phyloP scores from a whole-genome alignment of 2,113 vertebrate genomes.

The Copsychus sechellarum region DNA sequence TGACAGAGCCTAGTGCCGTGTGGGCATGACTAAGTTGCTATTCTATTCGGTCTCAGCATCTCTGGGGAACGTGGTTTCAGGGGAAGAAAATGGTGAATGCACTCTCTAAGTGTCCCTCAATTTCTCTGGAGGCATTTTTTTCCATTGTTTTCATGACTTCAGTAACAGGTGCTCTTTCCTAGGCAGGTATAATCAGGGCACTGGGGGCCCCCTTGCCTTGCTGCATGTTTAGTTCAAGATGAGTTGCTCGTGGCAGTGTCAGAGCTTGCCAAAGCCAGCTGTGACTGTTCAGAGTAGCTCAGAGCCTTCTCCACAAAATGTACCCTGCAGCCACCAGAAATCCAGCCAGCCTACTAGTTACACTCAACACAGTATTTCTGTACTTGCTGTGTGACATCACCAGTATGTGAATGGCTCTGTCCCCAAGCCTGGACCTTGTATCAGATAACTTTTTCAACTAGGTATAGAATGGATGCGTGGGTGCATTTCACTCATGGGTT shows the following conservation, averaged over 20 bases:
- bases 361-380: background rate
- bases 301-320: background rate
- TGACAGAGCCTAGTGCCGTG: background rate
- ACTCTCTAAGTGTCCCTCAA: accelerated
- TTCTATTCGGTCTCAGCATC: background rate
- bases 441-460: background rate
- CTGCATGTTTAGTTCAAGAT: background rate
- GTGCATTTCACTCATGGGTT: accelerated
- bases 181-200: background rate
- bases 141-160: background rate
- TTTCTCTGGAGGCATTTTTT: background rate
- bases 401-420: background rate
- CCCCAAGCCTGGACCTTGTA: background rate
- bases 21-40: accelerated
- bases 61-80: accelerated
- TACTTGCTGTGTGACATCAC: background rate
- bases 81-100: background rate
- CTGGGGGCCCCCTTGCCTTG: background rate
- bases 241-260: background rate
- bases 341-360: background rate
- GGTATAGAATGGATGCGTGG: background rate
- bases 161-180: background rate
- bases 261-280: background rate
- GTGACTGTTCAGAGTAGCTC: background rate
- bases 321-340: background rate